Conservation (phyloP, 2,888 invertebrate genomes). For the Actias luna region DNA sequence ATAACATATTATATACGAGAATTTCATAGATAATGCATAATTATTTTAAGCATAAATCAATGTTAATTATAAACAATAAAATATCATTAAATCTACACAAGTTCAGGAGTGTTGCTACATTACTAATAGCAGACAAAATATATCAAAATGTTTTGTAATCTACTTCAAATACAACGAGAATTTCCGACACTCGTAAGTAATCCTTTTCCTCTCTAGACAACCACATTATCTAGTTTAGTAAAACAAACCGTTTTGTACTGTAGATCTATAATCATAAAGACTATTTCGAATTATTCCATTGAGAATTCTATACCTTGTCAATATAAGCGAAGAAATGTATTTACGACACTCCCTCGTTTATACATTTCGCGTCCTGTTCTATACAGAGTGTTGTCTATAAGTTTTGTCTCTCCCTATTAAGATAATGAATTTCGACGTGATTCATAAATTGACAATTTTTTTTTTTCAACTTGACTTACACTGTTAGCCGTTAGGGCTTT, state of each 20-base stretch:
- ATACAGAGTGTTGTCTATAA: slow-evolving; percentile 31
- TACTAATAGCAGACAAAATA: slow-evolving; percentile 31
- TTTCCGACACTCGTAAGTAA: slow-evolving; percentile 60
- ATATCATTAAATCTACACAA: neutral
- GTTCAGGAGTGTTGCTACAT: slow-evolving; percentile 16
- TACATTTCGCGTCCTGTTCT: slow-evolving; percentile 53
- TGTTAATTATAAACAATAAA: too few relatives aligned
- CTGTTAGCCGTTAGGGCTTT: too few relatives aligned
- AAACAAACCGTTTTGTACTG: slow-evolving; percentile 34
- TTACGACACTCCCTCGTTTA: slow-evolving; percentile 74
- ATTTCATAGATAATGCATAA: too few relatives aligned
- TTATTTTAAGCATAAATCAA: too few relatives aligned
- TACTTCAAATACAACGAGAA: slow-evolving; percentile 61
- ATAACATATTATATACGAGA: too few relatives aligned
- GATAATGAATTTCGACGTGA: slow-evolving; percentile 68
- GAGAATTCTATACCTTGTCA: slow-evolving; percentile 58
- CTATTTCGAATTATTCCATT: slow-evolving; percentile 22
- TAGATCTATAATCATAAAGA: slow-evolving; percentile 28
- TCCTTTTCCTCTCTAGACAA: slow-evolving; percentile 59
- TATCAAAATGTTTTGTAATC: slow-evolving; percentile 51
- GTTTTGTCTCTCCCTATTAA: slow-evolving; percentile 47
- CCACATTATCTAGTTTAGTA: slow-evolving; percentile 44
- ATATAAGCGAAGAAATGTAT: slow-evolving; percentile 64
- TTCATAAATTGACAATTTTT: slow-evolving; percentile 70
- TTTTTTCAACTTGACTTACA: too few relatives aligned